Evolutionary conservation across 2,113 vertebrate genomes (phyloP).

Genomic region (Sapajus apella): DNA sequence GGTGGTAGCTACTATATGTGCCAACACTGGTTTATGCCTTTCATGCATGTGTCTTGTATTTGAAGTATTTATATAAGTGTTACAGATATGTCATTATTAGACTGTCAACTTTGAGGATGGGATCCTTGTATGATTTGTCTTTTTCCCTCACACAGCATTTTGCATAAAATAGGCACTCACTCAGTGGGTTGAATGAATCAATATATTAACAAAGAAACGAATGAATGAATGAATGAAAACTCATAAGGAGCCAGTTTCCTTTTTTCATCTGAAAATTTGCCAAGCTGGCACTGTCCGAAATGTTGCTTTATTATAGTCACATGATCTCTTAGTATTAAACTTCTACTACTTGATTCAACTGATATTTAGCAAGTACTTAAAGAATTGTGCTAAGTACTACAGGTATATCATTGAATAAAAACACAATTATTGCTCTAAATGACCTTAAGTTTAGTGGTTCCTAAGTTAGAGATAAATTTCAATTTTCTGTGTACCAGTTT

Average conservation of each 20-base stretch:
- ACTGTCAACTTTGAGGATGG: neutral
- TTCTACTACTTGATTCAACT: neutral
- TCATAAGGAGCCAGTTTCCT: neutral
- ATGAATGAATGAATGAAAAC: neutral
- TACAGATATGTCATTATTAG: neutral
- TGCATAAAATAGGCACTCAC: neutral
- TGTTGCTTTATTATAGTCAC: neutral
- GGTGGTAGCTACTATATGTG: no score
- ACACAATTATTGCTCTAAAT: neutral
- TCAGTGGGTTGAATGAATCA: neutral
- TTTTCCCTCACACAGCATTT: neutral
- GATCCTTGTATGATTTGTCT: neutral
- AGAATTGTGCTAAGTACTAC: neutral
- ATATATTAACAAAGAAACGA: neutral
- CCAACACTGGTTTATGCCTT: neutral
- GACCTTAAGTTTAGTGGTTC: neutral
- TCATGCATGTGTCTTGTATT: neutral
- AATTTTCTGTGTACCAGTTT: neutral
- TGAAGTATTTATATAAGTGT: neutral
- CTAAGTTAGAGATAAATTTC: neutral
- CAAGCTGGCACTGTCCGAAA: neutral
- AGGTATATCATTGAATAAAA: neutral
- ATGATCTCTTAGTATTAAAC: neutral
- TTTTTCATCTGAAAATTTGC: neutral
- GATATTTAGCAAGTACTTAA: neutral